Percentiles rank a stretch among this genome's conserved stretches.
Evolutionary conservation across 2,113 vertebrate species (phyloP).

Genomic region (Scophthalmus maximus): DNA sequence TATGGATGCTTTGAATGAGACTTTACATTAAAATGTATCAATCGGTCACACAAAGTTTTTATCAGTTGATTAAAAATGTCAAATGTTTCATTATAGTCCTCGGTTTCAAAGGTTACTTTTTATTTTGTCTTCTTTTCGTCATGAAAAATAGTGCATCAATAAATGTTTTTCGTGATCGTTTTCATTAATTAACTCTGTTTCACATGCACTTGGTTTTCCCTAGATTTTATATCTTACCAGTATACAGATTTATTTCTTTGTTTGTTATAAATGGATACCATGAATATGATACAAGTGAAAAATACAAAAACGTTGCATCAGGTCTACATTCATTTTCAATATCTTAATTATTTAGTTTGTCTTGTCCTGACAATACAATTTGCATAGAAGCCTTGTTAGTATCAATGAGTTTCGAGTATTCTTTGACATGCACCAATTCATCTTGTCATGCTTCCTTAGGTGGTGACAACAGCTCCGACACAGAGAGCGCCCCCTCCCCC

Average conservation of each 20-base stretch:
- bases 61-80: neutral
- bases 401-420: neutral
- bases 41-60: too few species aligned
- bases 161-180: too few species aligned
- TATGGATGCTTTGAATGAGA: neutral
- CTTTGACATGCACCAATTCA: slow-evolving; percentile 5
- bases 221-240: neutral
- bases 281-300: too few species aligned
- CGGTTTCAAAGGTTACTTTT: too few species aligned
- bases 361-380: neutral
- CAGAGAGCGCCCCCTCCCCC: slow-evolving; percentile 97
- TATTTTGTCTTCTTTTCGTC: too few species aligned
- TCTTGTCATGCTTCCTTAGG: slow-evolving; percentile 75
- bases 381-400: neutral
- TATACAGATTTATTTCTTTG: neutral
- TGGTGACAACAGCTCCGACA: slow-evolving; percentile 98
- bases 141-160: too few species aligned
- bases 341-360: neutral
- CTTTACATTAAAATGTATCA: too few species aligned
- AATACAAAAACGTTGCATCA: neutral
- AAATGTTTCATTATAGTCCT: too few species aligned
- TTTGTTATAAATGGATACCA: too few species aligned
- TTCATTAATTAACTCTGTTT: too few species aligned
- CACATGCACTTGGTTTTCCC: too few species aligned
- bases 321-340: neutral